Conservation (phyloP, 2,888 invertebrate species). For the Azorinus chamasolen region DNA sequence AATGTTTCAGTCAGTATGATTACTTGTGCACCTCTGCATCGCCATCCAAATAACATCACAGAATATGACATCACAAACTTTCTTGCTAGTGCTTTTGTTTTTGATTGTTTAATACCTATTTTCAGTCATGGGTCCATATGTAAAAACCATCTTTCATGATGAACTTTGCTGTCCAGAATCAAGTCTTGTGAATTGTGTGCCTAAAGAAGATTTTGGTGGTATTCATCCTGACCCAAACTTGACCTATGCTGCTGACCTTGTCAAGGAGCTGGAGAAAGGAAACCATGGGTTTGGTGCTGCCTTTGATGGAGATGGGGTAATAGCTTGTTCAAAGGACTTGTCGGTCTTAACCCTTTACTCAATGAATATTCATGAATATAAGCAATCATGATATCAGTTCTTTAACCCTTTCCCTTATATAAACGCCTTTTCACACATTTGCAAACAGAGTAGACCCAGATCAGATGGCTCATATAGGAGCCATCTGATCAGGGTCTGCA, state of each 20-base stretch:
- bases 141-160: constrained; percentile 94
- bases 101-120: constrained; percentile 19
- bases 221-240: constrained; percentile 98
- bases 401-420: no score
- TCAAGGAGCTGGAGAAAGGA: constrained; percentile 89
- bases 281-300: constrained; percentile 95
- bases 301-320: constrained; percentile 98
- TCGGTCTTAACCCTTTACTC: no score
- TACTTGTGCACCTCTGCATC: no score
- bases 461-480: no score
- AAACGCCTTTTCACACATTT: no score
- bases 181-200: constrained; percentile 92
- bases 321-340: constrained; percentile 44
- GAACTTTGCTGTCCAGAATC: constrained; percentile 92
- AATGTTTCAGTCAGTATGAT: no score
- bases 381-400: no score
- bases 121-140: constrained; percentile 98
- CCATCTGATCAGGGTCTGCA: no score
- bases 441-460: no score
- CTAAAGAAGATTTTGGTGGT: constrained; percentile 98
- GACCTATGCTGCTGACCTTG: constrained; percentile 94
- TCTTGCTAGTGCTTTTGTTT: no score
- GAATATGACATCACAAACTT: no score
- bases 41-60: no score
- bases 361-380: not conserved